Base-by-base conservation (phyloP, 2,113 vertebrate genomes). In the Talpa occidentalis region DNA sequence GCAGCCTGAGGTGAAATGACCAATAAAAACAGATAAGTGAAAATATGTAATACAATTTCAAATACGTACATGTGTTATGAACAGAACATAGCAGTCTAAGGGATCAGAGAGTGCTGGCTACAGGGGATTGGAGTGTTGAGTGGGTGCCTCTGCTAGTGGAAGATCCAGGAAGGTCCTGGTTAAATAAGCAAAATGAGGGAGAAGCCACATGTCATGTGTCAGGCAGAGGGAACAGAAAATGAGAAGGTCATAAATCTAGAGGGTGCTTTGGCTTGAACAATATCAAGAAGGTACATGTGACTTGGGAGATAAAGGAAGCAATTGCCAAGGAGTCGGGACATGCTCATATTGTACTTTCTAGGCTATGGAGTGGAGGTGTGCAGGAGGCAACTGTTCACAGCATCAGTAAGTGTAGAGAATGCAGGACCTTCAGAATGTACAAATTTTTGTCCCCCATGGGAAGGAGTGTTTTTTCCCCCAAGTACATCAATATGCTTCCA, bases 1-100 rank as follows among this genome's bases (percentile, higher is more conserved):
- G 60, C 73, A 67, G 67, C 24, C 52, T 90, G 47, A 60, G 62
- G 24, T 5, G 8, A 95, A 56, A 83, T 26, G 69, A 69, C n/a
- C 52, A 93, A 70, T 56, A 88, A 83, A 94, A 82, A 56, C 15
- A 74, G 56, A 21, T 70, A 49, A 96, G 66, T 78, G 76, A 54
- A 81, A 94, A 35, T 4, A 84, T 0, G 54, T 17, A 70, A 28
- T 21, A 26, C 4, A 28, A 86, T 87, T 83, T 86, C 37, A 52
- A 78, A 8, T 17, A 52, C 44, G 32, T 72, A 37, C 2, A 32
- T 54, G 12, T n/a, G 10, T 42, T 72, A 49, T 16, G 24, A 83
- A 52, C 16, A 66, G 5, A 72, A 77, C 15, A 54, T 30, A 72
- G 32, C 6, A 35, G 22, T 32, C 66, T 72, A 44, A 40, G 37